These are phyloP conservation scores for Musca vetustissima DNA, from an alignment of 1,140 invertebrate species.

Conservation along the genomic window DNA sequence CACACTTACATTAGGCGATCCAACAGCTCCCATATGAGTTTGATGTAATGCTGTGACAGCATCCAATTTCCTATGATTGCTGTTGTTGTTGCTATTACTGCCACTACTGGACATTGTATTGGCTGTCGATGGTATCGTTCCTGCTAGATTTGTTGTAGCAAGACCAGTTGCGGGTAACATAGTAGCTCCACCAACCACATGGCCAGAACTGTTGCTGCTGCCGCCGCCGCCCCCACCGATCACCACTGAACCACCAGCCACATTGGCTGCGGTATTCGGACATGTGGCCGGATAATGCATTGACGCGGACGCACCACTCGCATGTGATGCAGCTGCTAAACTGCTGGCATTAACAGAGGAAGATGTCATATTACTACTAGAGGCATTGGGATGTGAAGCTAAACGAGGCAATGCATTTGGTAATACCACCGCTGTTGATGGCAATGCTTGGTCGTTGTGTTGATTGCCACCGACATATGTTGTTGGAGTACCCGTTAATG, in stretches of 20 bases:
- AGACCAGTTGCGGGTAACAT: constrained; percentile 50
- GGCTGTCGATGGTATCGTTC: constrained; percentile 30
- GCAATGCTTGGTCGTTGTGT: constrained; percentile 33
- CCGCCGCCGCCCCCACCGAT: constrained; percentile 17
- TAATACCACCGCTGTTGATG: constrained; percentile 61
- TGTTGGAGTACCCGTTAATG: constrained; percentile 51
- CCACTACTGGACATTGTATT: constrained; percentile 13
- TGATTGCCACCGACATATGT: constrained; percentile 32
- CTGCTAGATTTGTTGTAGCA: constrained; percentile 30
- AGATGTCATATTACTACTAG: constrained; percentile 34
- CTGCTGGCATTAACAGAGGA: constrained; percentile 32
- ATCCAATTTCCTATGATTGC: constrained; percentile 31
- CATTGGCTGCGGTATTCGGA: constrained; percentile 17
- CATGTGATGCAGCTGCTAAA: constrained; percentile 28
- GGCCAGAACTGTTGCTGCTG: too few relatives aligned
- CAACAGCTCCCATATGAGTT: constrained; percentile 17
- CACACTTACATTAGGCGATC: constrained; percentile 25
- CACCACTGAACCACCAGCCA: constrained; percentile 23
- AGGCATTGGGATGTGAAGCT: constrained; percentile 60
- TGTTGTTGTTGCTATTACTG: constrained; percentile 17
- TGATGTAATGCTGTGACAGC: constrained; percentile 27
- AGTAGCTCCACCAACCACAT: constrained; percentile 47
- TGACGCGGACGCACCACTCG: constrained; percentile 25
- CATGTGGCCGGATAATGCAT: constrained; percentile 29
- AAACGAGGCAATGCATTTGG: constrained; percentile 72